These are phyloP conservation scores for Drosophila tanythrix DNA, from an alignment of 2,888 invertebrate genomes.

Conservation along the genomic window DNA sequence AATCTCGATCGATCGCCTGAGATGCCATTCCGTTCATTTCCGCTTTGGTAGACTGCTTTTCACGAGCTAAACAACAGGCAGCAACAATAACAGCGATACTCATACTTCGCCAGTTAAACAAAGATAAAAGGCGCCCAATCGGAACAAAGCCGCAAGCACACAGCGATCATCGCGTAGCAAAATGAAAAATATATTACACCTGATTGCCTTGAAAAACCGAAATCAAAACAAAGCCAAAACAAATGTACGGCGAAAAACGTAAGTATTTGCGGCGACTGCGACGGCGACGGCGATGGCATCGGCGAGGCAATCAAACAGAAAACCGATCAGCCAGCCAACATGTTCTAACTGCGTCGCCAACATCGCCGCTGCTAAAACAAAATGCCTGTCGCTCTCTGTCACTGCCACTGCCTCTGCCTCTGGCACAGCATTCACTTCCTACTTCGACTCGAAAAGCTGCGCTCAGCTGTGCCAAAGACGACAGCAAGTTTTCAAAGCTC, in stretches of 20 bases:
- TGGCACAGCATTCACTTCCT: slow-evolving; percentile 52
- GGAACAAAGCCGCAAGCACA: slow-evolving; percentile 57
- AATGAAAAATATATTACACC: slow-evolving; percentile 69
- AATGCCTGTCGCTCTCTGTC: slow-evolving; percentile 31
- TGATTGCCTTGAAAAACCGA: slow-evolving; percentile 77
- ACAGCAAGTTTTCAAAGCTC: slow-evolving; percentile 75
- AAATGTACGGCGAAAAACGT: slow-evolving; percentile 58
- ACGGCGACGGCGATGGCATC: slow-evolving; percentile 14
- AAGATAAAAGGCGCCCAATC: slow-evolving; percentile 71
- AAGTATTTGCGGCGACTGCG: slow-evolving; percentile 53
- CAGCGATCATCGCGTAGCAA: slow-evolving; percentile 41
- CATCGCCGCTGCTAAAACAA: slow-evolving; percentile 34
- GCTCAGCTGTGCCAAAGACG: slow-evolving; percentile 62
- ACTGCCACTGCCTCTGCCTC: slow-evolving; percentile 2
- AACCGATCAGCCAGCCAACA: slow-evolving; percentile 67
- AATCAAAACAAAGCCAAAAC: slow-evolving; percentile 71
- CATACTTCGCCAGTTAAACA: slow-evolving; percentile 37
- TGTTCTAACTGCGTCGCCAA: slow-evolving; percentile 69
- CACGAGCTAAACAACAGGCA: slow-evolving; percentile 29
- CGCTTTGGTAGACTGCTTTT: slow-evolving; percentile 66
- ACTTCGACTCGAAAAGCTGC: slow-evolving; percentile 51
- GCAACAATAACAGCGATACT: slow-evolving; percentile 42
- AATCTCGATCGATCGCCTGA: slow-evolving; percentile 29
- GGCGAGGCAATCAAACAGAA: slow-evolving; percentile 59
- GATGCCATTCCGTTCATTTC: slow-evolving; percentile 68